Percentiles rank a stretch among this genome's conserved stretches.
phyloP scores from a whole-genome alignment of 2,888 invertebrate species.

The Rhagonycha fulva region DNA sequence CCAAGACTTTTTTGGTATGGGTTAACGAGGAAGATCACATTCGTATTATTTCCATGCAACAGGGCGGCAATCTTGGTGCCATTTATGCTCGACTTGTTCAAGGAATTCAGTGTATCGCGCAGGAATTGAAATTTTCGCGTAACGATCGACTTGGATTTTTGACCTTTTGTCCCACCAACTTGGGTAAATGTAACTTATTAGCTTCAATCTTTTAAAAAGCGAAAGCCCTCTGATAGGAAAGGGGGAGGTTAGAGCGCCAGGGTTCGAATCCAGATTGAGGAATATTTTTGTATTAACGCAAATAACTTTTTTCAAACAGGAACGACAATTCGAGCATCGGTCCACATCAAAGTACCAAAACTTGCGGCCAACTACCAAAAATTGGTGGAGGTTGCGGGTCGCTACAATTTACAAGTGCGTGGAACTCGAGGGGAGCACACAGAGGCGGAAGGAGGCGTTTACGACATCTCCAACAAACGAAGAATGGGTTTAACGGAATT shows the following conservation, averaged over 20 bases:
- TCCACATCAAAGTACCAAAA: constrained; percentile 70
- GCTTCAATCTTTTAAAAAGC: no score
- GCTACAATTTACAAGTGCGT: constrained; percentile 63
- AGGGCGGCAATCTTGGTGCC: constrained; percentile 87
- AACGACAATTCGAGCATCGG: constrained; percentile 71
- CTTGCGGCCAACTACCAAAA: constrained; percentile 57
- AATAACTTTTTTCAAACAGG: constrained; percentile 51
- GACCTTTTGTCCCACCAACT: constrained; percentile 75
- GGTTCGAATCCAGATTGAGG: neutral
- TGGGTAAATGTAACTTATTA: constrained; percentile 53
- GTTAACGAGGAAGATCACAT: constrained; percentile 97
- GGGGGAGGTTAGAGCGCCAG: no score
- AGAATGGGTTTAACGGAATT: constrained; percentile 69
- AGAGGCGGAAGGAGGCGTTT: constrained; percentile 64
- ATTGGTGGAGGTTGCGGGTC: constrained; percentile 62
- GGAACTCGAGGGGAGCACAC: constrained; percentile 67
- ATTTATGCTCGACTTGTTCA: constrained; percentile 62
- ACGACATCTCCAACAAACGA: constrained; percentile 69
- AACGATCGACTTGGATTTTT: constrained; percentile 68
- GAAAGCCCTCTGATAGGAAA: no score
- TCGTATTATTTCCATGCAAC: constrained; percentile 96
- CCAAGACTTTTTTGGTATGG: constrained; percentile 96
- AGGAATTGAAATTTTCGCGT: constrained; percentile 59
- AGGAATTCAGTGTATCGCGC: constrained; percentile 60
- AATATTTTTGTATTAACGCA: no score